phyloP scores from a whole-genome alignment of 2,113 vertebrate genomes.

The Pelodiscus sinensis region DNA sequence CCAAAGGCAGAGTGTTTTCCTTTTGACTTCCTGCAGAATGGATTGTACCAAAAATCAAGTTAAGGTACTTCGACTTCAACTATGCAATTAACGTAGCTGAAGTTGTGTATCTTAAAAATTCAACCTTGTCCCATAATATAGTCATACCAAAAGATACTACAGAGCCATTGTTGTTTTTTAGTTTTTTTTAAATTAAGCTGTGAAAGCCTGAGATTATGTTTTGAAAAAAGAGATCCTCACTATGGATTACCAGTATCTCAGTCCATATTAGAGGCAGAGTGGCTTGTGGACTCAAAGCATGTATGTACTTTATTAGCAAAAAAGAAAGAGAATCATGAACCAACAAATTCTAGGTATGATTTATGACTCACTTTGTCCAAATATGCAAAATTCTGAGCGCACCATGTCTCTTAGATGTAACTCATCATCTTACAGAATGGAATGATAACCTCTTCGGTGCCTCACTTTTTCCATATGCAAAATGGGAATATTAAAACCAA shows the following conservation, averaged over 20 bases:
- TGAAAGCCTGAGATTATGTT: background rate
- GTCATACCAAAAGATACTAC: too few relatives aligned
- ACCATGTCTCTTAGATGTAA: background rate
- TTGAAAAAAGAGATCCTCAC: background rate
- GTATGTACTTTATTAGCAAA: background rate
- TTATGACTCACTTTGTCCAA: background rate
- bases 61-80: too few relatives aligned
- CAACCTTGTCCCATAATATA: too few relatives aligned
- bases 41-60: too few relatives aligned
- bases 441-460: fast-evolving
- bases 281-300: background rate
- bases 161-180: too few relatives aligned
- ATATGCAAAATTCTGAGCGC: background rate
- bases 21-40: too few relatives aligned
- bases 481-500: background rate
- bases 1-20: too few relatives aligned
- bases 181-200: background rate
- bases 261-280: background rate
- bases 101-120: too few relatives aligned
- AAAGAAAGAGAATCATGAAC: background rate
- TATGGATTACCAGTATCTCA: background rate
- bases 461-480: background rate
- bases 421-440: background rate
- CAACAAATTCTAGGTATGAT: background rate
- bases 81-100: too few relatives aligned